A percentile compares a stretch with the other conserved stretches of the same genome.
These are phyloP conservation scores for Brachyopa scutellaris DNA, from an alignment of 2,888 invertebrate species.

Conservation along the genomic window DNA sequence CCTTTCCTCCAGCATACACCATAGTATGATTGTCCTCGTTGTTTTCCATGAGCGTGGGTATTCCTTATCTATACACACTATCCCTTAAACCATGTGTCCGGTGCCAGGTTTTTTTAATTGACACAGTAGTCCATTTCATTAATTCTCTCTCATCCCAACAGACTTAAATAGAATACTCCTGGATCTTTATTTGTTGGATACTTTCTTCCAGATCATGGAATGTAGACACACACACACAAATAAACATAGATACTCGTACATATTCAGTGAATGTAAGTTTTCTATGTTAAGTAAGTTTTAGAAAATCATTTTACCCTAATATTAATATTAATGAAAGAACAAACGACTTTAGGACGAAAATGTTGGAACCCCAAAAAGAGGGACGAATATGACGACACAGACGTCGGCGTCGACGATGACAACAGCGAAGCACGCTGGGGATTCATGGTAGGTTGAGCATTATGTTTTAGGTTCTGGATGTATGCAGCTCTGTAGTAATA, in stretches of 20 bases:
- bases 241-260: no score
- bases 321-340: slow-evolving; percentile 49
- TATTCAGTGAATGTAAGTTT: neutral
- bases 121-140: slow-evolving; percentile 20
- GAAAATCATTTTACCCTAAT: slow-evolving; percentile 31
- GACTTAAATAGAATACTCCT: neutral
- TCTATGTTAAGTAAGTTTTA: slow-evolving; percentile 23
- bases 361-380: neutral
- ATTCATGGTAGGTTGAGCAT: slow-evolving; percentile 9
- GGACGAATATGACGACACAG: neutral
- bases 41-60: neutral
- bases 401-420: no score
- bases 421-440: neutral
- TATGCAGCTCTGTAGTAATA: no score
- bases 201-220: neutral
- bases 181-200: neutral
- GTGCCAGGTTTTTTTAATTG: slow-evolving; percentile 45
- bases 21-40: neutral
- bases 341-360: slow-evolving; percentile 3
- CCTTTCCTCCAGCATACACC: neutral
- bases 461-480: neutral
- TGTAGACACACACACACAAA: neutral
- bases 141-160: neutral
- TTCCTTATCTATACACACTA: slow-evolving; percentile 2
- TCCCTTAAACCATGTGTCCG: neutral